These are phyloP conservation scores for Volucella inflata DNA, from an alignment of 2,888 invertebrate species.

Conservation along the genomic window DNA sequence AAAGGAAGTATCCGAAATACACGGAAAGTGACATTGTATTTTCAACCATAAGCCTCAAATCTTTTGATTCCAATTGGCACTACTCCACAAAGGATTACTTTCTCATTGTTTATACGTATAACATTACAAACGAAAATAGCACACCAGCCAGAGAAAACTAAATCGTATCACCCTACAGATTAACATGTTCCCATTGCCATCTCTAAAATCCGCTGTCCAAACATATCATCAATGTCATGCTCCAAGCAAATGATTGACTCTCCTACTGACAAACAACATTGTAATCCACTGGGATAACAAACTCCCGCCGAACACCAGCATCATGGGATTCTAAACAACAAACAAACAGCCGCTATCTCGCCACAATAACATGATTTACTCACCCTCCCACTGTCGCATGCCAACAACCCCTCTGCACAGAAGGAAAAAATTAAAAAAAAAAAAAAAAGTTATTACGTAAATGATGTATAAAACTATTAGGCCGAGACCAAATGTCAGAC, in stretches of 20 bases:
- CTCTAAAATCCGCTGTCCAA: slow-evolving; percentile 60
- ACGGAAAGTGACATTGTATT: too few relatives aligned
- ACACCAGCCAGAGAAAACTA: neutral
- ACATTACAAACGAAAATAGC: too few relatives aligned
- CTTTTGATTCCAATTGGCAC: too few relatives aligned
- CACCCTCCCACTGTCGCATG: slow-evolving; percentile 34
- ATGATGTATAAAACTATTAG: slow-evolving; percentile 74
- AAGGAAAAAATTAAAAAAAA: slow-evolving; percentile 26
- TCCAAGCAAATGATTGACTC: slow-evolving; percentile 65
- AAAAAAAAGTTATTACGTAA: slow-evolving; percentile 57
- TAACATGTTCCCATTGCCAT: slow-evolving; percentile 60
- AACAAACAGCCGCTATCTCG: slow-evolving; percentile 63
- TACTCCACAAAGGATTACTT: too few relatives aligned
- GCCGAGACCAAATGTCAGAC: slow-evolving; percentile 68
- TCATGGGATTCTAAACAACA: slow-evolving; percentile 62
- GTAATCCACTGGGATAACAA: slow-evolving; percentile 68
- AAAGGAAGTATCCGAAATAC: too few relatives aligned
- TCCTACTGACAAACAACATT: slow-evolving; percentile 60
- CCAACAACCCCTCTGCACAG: slow-evolving; percentile 5
- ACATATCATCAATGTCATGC: slow-evolving; percentile 64
- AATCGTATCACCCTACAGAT: slow-evolving; percentile 48
- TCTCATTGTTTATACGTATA: too few relatives aligned
- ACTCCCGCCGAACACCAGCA: slow-evolving; percentile 22
- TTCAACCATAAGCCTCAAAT: too few relatives aligned
- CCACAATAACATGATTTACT: slow-evolving; percentile 64